These are phyloP conservation scores for Chionoecetes opilio DNA, from an alignment of 1,140 invertebrate species.

Conservation along the genomic window DNA sequence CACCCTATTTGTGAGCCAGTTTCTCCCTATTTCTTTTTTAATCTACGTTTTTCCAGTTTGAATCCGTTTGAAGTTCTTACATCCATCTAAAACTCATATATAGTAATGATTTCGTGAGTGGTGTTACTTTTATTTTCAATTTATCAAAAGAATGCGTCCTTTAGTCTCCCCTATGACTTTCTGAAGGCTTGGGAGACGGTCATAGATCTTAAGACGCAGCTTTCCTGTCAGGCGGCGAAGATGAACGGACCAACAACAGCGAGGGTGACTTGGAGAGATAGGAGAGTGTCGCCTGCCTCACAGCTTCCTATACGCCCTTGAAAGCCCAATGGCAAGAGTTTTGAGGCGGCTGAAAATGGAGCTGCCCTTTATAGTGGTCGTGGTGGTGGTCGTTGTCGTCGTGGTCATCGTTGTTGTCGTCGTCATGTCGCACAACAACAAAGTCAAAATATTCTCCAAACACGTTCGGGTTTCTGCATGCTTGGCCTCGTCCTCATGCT, in stretches of 20 bases:
- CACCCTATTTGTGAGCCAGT: too few relatives aligned
- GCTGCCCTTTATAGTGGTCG: background rate
- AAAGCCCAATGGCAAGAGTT: background rate
- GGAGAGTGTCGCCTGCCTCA: background rate
- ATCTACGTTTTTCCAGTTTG: too few relatives aligned
- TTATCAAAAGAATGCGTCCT: constrained; percentile 2
- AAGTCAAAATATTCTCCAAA: background rate
- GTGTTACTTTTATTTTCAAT: background rate
- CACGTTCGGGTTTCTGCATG: background rate
- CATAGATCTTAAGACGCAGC: background rate
- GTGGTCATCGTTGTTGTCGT: too few relatives aligned
- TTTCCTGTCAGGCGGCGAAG: background rate
- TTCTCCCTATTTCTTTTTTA: too few relatives aligned
- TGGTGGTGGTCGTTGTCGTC: background rate
- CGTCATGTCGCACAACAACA: background rate
- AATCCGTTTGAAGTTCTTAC: too few relatives aligned
- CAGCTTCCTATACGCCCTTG: background rate
- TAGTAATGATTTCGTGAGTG: too few relatives aligned
- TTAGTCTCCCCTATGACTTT: too few relatives aligned
- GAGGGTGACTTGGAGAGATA: background rate
- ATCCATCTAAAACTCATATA: too few relatives aligned
- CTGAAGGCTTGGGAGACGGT: background rate
- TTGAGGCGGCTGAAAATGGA: too few relatives aligned
- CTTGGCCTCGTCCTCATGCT: background rate
- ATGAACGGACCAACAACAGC: background rate